Evolutionary conservation across 2,113 vertebrate genomes (phyloP), one percentile per base, ranked within the genome.

Genomic region (Camarhynchus parvulus): DNA sequence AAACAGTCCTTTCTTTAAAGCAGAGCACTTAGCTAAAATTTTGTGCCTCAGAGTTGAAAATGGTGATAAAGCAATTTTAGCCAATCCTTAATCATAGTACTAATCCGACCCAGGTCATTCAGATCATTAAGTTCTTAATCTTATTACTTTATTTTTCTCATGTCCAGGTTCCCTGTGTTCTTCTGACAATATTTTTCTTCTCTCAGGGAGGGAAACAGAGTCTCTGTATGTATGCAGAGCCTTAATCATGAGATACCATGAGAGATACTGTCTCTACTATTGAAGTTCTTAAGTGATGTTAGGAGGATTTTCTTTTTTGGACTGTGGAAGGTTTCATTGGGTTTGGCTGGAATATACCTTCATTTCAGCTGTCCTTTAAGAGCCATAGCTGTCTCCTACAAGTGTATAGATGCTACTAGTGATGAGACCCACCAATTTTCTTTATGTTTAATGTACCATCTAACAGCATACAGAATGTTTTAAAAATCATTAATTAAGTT

Each of bases 1-100:
- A 72, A 27, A 46, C 4, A 72, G 56, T 4, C 4, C 8, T 35
- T 37, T 62, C 42, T 77, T 55, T 76, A 50, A 92, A 82, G 31
- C 15, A 68, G 13, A 80, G 8, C 25, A 41, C 9, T 61, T 67
- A 63, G 21, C 21, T 84, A 24, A 92, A 68, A 17, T 91, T 89
- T 85, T 41, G 6, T 68, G 62, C 13, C 21, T 61, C 39, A 31
- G 14, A 37, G 14, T 49, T 1, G 0, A 68, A 87, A 91, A 72
- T 25, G 1, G 5, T 21, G 10, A 61, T 41, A 47, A 89, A 64
- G 2, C 0, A 1, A 30, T 28, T 7, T 49, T 63, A 47, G 1
- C 5, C 42, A 58, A 30, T 4, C 17, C 6, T 15, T 28, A 67
- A 50, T 30, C 22, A 23, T 20, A 62, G 53, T 4, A 55, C 30